phyloP scores from a whole-genome alignment of 92 coral and sea anemone species.

The Epizoanthus fatuus region DNA sequence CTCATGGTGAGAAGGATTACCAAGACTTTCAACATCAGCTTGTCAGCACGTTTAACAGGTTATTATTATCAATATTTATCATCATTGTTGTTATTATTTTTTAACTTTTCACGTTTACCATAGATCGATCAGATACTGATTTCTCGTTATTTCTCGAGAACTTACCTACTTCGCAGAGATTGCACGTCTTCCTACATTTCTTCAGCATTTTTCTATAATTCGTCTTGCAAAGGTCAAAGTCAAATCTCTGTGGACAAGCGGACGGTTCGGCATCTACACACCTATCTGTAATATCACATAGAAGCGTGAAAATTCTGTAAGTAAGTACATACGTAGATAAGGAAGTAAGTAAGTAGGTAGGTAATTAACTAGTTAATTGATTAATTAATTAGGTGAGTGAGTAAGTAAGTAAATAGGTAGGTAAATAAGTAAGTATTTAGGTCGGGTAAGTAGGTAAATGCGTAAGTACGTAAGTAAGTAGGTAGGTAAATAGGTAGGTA shows the following conservation, averaged over 20 bases:
- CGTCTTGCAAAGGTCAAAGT: slow-evolving; percentile 16
- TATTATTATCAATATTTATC: neutral
- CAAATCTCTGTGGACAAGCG: slow-evolving; percentile 26
- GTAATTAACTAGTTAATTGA: no score
- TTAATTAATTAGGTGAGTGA: no score
- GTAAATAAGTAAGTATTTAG: no score
- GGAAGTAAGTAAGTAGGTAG: neutral
- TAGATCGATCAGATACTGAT: no score
- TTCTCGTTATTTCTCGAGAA: neutral
- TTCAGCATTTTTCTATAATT: slow-evolving; percentile 13
- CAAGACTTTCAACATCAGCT: slow-evolving; percentile 59
- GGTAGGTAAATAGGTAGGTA: no score
- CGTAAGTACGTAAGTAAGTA: neutral
- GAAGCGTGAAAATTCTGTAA: neutral
- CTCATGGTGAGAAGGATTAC: slow-evolving; percentile 41
- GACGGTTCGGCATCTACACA: slow-evolving; percentile 37
- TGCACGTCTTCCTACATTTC: slow-evolving; percentile 35
- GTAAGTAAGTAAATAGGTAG: no score
- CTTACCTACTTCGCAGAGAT: slow-evolving; percentile 43
- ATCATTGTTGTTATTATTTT: no score
- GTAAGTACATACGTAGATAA: neutral
- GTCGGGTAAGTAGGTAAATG: no score
- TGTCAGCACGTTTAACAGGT: slow-evolving; percentile 71
- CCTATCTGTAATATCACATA: neutral
- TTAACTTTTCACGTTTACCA: no score